phyloP scores from a whole-genome alignment of 2,888 invertebrate species.

The Endomychus coccineus region DNA sequence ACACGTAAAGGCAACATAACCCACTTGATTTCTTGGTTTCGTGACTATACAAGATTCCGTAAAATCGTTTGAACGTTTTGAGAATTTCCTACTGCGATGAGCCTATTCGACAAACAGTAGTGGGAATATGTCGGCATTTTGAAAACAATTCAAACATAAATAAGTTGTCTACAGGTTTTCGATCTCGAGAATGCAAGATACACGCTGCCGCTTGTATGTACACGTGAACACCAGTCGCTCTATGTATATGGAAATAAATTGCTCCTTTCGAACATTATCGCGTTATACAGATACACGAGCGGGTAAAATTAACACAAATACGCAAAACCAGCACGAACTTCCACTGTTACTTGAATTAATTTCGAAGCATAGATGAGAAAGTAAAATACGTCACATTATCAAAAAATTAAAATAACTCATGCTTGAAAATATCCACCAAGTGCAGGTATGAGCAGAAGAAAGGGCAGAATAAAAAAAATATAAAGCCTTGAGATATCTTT shows the following conservation, averaged over 20 bases:
- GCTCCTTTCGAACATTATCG: constrained; percentile 10
- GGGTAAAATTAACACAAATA: too few species aligned
- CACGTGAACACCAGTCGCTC: constrained; percentile 36
- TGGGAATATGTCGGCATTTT: constrained; percentile 44
- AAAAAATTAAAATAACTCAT: too few species aligned
- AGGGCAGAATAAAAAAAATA: too few species aligned
- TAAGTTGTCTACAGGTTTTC: constrained; percentile 45
- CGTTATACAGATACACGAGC: too few species aligned
- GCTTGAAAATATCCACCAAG: too few species aligned
- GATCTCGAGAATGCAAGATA: constrained; percentile 40
- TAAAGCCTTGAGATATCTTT: too few species aligned
- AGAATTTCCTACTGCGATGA: constrained; percentile 36
- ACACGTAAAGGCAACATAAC: constrained; percentile 20
- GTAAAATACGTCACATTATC: too few species aligned
- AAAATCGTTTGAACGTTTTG: constrained; percentile 40
- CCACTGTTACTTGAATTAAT: too few species aligned
- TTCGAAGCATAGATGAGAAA: too few species aligned
- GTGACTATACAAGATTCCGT: constrained; percentile 41
- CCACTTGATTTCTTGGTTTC: constrained; percentile 33
- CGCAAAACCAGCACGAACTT: too few species aligned
- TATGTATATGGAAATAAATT: constrained; percentile 38
- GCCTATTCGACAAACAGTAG: constrained; percentile 36
- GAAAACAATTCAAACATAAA: constrained; percentile 48
- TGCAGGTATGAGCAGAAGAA: too few species aligned
- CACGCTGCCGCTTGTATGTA: constrained; percentile 39